Percentiles rank a stretch among this genome's conserved stretches.
phyloP scores from a whole-genome alignment of 2,797 vertebrate species.

The Fistularia commersonii region DNA sequence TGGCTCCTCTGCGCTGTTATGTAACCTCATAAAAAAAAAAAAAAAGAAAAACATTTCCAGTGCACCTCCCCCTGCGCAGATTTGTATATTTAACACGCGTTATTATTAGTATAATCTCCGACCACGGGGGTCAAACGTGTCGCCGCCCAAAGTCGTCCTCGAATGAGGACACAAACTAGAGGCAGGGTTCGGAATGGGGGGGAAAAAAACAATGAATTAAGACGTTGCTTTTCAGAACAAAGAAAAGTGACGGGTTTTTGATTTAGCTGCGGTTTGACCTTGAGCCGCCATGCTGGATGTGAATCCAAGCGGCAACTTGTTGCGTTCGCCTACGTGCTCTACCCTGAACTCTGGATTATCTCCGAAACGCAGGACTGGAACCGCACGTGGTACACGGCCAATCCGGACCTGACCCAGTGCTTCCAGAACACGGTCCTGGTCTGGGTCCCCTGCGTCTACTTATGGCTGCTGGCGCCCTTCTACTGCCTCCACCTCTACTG shows the following conservation, averaged over 20 bases:
- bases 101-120: conserved; percentile 36
- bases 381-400: conserved; percentile 89
- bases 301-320: too few species aligned
- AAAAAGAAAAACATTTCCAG: too few species aligned
- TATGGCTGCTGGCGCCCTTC: conserved; percentile 88
- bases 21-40: conserved; percentile 38
- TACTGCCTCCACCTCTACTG: conserved; percentile 87
- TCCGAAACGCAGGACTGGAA: conserved; percentile 85
- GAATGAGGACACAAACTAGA: conserved; percentile 30
- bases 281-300: conserved; percentile 18
- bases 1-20: conserved; percentile 21
- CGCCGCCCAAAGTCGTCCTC: too few species aligned
- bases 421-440: conserved; percentile 92
- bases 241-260: too few species aligned
- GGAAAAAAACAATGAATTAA: conserved; percentile 15
- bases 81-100: conserved; percentile 30
- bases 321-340: too few species aligned
- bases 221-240: too few species aligned
- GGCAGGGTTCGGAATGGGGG: conserved; percentile 24
- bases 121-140: too few species aligned
- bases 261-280: too few species aligned
- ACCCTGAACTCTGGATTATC: too few species aligned
- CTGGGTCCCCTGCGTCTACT: conserved; percentile 91
- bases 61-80: too few species aligned
- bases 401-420: conserved; percentile 91